Evolutionary conservation across 2,888 invertebrate genomes (phyloP).

Genomic region (Lamproptera curius): DNA sequence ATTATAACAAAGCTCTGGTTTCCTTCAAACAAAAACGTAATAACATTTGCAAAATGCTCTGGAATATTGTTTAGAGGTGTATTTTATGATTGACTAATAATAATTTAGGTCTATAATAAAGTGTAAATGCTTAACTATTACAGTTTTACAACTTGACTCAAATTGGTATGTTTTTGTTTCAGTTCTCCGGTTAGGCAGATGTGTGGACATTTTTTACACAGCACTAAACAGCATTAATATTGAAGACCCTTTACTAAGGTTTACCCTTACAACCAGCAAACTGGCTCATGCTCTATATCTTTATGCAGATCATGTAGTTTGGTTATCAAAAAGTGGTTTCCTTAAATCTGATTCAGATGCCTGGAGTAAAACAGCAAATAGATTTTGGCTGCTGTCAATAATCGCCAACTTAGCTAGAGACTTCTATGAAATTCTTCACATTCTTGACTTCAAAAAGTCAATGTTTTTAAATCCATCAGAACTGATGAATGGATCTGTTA

Average conservation of each 20-base stretch:
- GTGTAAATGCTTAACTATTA: too few species aligned
- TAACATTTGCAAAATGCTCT: too few species aligned
- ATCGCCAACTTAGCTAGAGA: slow-evolving; percentile 89
- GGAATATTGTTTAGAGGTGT: too few species aligned
- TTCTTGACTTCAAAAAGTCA: slow-evolving; percentile 73
- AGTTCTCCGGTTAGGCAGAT: slow-evolving; percentile 93
- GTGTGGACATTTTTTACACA: slow-evolving; percentile 87
- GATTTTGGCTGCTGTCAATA: slow-evolving; percentile 91
- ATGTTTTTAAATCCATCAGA: slow-evolving; percentile 62
- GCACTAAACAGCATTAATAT: slow-evolving; percentile 85
- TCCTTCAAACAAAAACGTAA: too few species aligned
- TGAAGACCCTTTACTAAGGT: slow-evolving; percentile 82
- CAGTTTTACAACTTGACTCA: too few species aligned
- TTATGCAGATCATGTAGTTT: slow-evolving; percentile 91
- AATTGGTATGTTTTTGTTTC: slow-evolving; percentile 61
- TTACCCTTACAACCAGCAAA: slow-evolving; percentile 87
- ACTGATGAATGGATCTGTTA: slow-evolving; percentile 46
- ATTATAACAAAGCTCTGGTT: too few species aligned
- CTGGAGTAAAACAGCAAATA: slow-evolving; percentile 86
- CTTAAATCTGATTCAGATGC: slow-evolving; percentile 83
- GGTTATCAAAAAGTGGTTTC: slow-evolving; percentile 87
- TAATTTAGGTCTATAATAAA: too few species aligned
- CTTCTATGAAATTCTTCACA: slow-evolving; percentile 87
- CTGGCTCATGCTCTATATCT: slow-evolving; percentile 88
- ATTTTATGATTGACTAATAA: too few species aligned